phyloP scores from a whole-genome alignment of 2,888 invertebrate genomes.

The Drosophila diplacantha region DNA sequence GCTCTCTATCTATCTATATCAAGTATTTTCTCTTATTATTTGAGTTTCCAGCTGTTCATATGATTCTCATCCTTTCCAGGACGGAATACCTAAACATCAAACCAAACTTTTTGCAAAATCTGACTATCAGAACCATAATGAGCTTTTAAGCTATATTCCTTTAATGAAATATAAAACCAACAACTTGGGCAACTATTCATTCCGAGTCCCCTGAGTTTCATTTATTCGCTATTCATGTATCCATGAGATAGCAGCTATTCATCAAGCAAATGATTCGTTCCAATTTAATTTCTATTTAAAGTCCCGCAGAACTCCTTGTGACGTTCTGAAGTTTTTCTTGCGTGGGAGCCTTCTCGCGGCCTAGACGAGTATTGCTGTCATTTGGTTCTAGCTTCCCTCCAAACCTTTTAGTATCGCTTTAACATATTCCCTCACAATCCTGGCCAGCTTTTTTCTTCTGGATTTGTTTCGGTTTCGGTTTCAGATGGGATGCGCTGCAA shows the following conservation, averaged over 20 bases:
- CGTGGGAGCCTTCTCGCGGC: slow-evolving; percentile 8
- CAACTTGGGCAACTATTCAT: not conserved
- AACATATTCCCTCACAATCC: slow-evolving; percentile 2
- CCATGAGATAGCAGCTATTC: slow-evolving; percentile 3
- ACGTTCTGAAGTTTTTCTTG: not conserved
- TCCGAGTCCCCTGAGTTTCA: not conserved
- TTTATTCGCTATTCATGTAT: not conserved
- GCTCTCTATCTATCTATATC: no score
- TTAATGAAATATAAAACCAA: not conserved
- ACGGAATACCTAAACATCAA: no score
- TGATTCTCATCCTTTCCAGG: no score
- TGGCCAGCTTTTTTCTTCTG: slow-evolving; percentile 9
- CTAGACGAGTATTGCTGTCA: not conserved
- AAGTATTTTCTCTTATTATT: no score
- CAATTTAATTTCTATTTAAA: slow-evolving; percentile 1
- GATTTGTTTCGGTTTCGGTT: slow-evolving; percentile 26
- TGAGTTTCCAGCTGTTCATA: no score
- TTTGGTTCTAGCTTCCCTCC: slow-evolving; percentile 7
- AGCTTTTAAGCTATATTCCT: not conserved
- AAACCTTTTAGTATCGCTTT: not conserved
- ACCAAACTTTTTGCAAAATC: no score
- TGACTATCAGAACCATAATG: not conserved
- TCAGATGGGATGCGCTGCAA: not conserved
- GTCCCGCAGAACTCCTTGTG: slow-evolving; percentile 2
- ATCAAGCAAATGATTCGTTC: slow-evolving; percentile 13